phyloP scores from a whole-genome alignment of 2,113 vertebrate genomes.

The Zeus faber region DNA sequence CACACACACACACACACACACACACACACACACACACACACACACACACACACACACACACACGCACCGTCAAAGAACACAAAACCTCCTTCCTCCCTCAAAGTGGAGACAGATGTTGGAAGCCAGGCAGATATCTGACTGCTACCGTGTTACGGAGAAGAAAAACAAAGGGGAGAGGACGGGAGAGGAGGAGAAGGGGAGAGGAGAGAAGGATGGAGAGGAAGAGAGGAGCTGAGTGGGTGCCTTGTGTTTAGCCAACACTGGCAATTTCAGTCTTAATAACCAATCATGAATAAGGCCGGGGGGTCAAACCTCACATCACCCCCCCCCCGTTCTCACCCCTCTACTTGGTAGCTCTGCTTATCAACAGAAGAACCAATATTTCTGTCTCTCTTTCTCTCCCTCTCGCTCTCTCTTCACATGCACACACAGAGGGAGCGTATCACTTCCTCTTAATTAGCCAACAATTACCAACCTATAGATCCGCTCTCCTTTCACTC shows the following conservation, averaged over 20 bases:
- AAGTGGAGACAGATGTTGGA: too few species aligned
- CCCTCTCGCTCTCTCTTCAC: neutral
- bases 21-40: too few species aligned
- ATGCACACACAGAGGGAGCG: constrained; percentile 19
- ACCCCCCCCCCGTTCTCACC: constrained; percentile 7
- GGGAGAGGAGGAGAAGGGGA: neutral
- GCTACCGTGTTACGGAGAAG: too few species aligned
- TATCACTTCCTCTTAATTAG: constrained; percentile 42
- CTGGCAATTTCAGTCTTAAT: constrained; percentile 15
- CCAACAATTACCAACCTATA: constrained; percentile 47
- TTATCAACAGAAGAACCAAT: constrained; percentile 24
- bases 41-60: too few species aligned
- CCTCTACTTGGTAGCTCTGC: constrained; percentile 21
- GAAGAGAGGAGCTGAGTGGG: neutral
- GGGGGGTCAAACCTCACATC: constrained; percentile 11
- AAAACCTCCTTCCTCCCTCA: too few species aligned
- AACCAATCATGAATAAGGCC: constrained; percentile 24
- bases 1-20: neutral
- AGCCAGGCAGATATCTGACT: too few species aligned
- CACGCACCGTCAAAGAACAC: too few species aligned
- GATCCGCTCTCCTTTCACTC: constrained; percentile 31
- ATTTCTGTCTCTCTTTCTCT: constrained; percentile 16
- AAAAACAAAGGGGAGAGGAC: neutral
- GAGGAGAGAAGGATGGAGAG: neutral
- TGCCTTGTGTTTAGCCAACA: constrained; percentile 17